A percentile compares a stretch with the other conserved stretches of the same genome.
These are phyloP conservation scores for Halcyon senegalensis DNA, from an alignment of 2,113 vertebrate genomes.

Conservation along the genomic window DNA sequence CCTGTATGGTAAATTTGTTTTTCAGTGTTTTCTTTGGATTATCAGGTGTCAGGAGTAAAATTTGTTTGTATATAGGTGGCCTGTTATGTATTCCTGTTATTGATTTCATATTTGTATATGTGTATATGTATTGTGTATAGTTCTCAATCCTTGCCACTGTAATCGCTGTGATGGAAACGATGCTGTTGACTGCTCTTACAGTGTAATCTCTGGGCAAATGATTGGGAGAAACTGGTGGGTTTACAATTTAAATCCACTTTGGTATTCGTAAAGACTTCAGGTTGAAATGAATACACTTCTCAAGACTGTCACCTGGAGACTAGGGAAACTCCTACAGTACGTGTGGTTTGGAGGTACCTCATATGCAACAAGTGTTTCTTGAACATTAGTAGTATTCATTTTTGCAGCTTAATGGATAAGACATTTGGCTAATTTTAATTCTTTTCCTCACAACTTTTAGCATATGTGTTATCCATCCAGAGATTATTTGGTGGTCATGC, in stretches of 20 bases:
- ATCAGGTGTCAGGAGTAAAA: neutral
- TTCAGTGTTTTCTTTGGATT: constrained; percentile 5
- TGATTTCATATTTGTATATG: neutral
- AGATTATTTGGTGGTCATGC: neutral
- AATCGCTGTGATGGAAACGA: neutral
- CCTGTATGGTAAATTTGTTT: neutral
- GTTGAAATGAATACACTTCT: neutral
- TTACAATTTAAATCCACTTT: neutral
- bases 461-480: neutral
- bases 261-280: neutral
- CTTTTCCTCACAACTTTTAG: neutral
- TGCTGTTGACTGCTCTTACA: neutral
- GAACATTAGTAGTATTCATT: neutral
- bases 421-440: neutral
- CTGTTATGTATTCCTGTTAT: neutral
- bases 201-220: neutral
- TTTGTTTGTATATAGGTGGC: neutral
- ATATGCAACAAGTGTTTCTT: neutral
- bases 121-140: neutral
- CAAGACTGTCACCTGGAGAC: neutral
- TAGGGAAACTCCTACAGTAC: neutral
- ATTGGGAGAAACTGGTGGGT: neutral
- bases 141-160: neutral
- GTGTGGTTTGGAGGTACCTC: neutral
- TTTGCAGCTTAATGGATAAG: constrained; percentile 18